phyloP scores from a whole-genome alignment of 2,113 vertebrate genomes.

The Nesoenas mayeri region DNA sequence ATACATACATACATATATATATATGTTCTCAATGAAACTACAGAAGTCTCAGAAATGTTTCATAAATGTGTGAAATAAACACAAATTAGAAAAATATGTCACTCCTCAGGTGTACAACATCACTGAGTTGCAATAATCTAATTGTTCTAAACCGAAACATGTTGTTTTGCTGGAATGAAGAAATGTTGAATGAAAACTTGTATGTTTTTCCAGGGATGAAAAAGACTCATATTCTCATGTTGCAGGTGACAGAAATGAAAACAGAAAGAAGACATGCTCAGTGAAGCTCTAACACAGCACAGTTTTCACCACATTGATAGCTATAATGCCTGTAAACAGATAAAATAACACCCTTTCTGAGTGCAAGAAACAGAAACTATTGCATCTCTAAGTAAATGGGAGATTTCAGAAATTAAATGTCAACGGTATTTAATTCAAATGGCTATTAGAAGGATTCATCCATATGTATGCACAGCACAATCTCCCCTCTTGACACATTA shows the following conservation, averaged over 20 bases:
- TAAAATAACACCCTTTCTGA: neutral
- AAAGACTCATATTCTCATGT: neutral
- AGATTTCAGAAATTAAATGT: constrained; percentile 6
- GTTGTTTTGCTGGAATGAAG: neutral
- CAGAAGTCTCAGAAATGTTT: neutral
- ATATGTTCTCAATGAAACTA: neutral
- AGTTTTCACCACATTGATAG: neutral
- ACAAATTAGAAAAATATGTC: neutral
- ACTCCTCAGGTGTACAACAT: neutral
- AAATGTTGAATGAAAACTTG: neutral
- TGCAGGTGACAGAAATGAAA: neutral
- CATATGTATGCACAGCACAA: neutral
- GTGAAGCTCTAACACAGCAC: neutral
- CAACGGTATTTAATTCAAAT: neutral
- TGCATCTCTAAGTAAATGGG: neutral
- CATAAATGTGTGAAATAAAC: neutral
- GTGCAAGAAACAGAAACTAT: neutral
- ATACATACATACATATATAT: too few relatives aligned
- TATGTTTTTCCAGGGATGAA: neutral
- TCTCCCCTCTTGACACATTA: neutral
- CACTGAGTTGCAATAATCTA: neutral
- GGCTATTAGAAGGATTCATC: neutral
- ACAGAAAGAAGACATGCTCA: neutral
- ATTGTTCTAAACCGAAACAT: neutral
- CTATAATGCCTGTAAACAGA: neutral